These are phyloP conservation scores for Sweltsa coloradensis DNA, from an alignment of 1,140 invertebrate species.

Conservation along the genomic window DNA sequence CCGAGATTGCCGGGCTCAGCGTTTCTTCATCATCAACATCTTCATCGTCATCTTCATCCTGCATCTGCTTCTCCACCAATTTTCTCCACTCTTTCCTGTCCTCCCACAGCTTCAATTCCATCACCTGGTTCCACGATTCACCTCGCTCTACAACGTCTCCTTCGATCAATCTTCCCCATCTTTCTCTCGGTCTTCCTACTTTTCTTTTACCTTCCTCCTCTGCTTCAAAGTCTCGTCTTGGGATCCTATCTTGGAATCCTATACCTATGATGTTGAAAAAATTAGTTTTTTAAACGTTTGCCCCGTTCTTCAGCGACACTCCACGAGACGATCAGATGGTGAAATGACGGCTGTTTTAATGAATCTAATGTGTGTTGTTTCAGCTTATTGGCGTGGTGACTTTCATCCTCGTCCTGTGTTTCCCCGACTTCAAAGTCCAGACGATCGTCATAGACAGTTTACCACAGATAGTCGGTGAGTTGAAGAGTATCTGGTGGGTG, in stretches of 20 bases:
- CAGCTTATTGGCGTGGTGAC: slow-evolving; percentile 43
- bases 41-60: no score
- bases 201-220: not conserved
- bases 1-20: no score
- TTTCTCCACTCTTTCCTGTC: no score
- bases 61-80: no score
- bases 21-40: no score
- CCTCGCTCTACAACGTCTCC: no score
- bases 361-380: slow-evolving; percentile 15
- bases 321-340: not conserved
- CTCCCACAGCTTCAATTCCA: no score
- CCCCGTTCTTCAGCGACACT: not conserved
- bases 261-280: not conserved
- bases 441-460: slow-evolving; percentile 54
- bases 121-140: no score
- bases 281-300: not conserved
- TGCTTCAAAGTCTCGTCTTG: not conserved
- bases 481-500: not conserved
- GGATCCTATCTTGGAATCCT: not conserved
- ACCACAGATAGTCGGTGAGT: slow-evolving; percentile 31
- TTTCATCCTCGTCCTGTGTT: slow-evolving; percentile 37
- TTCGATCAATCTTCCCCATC: no score
- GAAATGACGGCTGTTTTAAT: not conserved
- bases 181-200: not conserved
- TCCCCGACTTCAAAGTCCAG: slow-evolving; percentile 46